These are phyloP conservation scores for Pollenia labialis DNA, from an alignment of 2,888 invertebrate species.

Conservation along the genomic window DNA sequence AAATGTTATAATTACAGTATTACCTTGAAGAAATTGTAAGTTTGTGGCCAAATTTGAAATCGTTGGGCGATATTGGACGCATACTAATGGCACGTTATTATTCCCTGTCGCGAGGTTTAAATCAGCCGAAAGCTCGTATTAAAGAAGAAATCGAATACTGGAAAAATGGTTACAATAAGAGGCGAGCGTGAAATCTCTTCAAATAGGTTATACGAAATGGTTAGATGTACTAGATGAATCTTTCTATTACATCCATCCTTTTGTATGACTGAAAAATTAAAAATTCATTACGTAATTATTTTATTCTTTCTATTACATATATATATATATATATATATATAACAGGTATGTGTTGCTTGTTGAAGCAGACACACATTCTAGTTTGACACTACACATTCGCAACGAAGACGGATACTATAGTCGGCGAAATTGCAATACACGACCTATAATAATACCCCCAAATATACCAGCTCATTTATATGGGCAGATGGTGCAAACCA, in stretches of 20 bases:
- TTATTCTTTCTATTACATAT: constrained; percentile 32
- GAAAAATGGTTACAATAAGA: constrained; percentile 90
- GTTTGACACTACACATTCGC: constrained; percentile 92
- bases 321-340: constrained; percentile 27
- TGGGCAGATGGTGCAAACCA: constrained; percentile 91
- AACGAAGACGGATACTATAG: constrained; percentile 91
- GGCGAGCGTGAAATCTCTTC: constrained; percentile 83
- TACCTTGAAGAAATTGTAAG: constrained; percentile 91
- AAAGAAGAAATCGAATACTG: constrained; percentile 91
- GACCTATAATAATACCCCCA: constrained; percentile 85
- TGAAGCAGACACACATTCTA: constrained; percentile 94
- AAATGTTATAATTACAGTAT: constrained; percentile 83
- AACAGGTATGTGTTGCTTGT: constrained; percentile 93
- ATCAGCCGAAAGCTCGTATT: constrained; percentile 87
- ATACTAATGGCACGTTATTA: constrained; percentile 91
- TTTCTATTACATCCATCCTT: constrained; percentile 29
- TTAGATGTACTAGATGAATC: constrained; percentile 8
- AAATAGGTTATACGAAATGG: constrained; percentile 49
- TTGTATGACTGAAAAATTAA: constrained; percentile 51
- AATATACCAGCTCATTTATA: constrained; percentile 90
- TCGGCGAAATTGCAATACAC: constrained; percentile 87
- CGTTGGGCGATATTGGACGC: constrained; percentile 91
- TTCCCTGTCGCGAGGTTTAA: constrained; percentile 89
- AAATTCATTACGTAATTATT: constrained; percentile 15
- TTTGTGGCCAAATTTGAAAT: constrained; percentile 88